Base-by-base conservation (phyloP, 2,797 vertebrate genomes). In the Nasua narica region DNA sequence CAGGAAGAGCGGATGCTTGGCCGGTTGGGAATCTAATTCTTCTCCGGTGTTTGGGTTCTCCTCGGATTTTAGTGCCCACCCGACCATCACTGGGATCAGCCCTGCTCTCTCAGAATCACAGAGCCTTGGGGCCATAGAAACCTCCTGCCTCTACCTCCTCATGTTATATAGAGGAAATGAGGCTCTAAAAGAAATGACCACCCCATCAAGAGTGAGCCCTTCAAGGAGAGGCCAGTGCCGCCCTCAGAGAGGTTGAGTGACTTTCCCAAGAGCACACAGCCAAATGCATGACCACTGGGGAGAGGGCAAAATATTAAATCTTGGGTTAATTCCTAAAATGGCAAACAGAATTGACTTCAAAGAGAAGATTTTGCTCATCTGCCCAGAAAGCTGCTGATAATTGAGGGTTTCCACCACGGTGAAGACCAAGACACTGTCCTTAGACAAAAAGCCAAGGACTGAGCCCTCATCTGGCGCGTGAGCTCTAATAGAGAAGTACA, bases 341-440 rank as follows among this genome's bases (percentile, higher is more conserved):
- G 74, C 95, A 62, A 92, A 79, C 86, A 78, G 86, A 78, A 94
- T 29, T n/a, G 78, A 88, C 69, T 88, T 91, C 43, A 48, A 32
- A 87, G 85, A 11, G 32, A 60, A 95, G 62, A 77, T 77, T 77
- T 52, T 40, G 8, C 52, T 88, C 37, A 29, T 89, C 62, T 74
- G 46, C 56, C 72, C 40, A 70, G 89, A 91, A 83, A 84, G 23
- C 62, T 25, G 23, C 72, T 92, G 29, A 60, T 86, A 23, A 72
- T 2, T 50, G 46, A 81, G 54, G 43, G 35, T 83, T 86, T n/a
- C 72, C 56, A 19, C n/a, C 67, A 70, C 10, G 43, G 29, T 46
- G 32, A 90, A 70, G 90, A 32, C 52, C 43, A 19, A 83, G 50
- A 91, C 9, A 0, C 43, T 16, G 56, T 52, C 13, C 58, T 79